Evolutionary conservation across 1,140 invertebrate genomes (phyloP), one percentile per base, ranked within the genome.

Genomic region (Pseudomyrmex concolor): DNA sequence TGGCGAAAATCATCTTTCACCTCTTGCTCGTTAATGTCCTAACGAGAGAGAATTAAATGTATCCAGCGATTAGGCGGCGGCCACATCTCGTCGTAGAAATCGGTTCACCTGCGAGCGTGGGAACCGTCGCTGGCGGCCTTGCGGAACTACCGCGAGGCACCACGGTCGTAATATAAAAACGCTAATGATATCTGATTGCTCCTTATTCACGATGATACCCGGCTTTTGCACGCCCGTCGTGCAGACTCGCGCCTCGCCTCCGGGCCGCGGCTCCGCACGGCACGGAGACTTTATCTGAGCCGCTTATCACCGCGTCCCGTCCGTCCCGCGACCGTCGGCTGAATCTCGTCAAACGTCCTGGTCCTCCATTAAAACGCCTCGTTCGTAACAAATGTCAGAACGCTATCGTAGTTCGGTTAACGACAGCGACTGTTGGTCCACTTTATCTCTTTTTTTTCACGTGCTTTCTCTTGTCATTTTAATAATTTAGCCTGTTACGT

Each of bases 171-270:
- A 77, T 77, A 89, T 86, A 91, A 93, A 93, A 93, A 92, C 89
- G 88, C 90, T 93, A 93, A 93, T 93, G 92, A 93, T 93, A 93
- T 92, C 92, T 92, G 92, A 93, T 92, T 93, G 92, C 91, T 91
- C 91, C 86, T 88, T 91, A 91, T 93, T 92, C 92, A 91, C 89
- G 92, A 93, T 92, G 92, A 93, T 93, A 92, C 91, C 90, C 82
- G 81, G 84, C 54, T 84, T 85, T 88, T 89, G 90, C 86, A 88
- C 89, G 82, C 83, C 68, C 74, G 45, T 84, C 84, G 80, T 89
- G 84, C 84, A 81, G 78, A 86, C 91, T 89, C 89, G 87, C 87
- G 88, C 89, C 89, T 91, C 87, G 86, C 89, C 88, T 90, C 81
- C 54, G 25, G 34, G 73, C 63, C 76, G 55, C 9, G 12, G 84